Base-by-base conservation (phyloP, 2,888 invertebrate genomes). In the Drosophila greeni region DNA sequence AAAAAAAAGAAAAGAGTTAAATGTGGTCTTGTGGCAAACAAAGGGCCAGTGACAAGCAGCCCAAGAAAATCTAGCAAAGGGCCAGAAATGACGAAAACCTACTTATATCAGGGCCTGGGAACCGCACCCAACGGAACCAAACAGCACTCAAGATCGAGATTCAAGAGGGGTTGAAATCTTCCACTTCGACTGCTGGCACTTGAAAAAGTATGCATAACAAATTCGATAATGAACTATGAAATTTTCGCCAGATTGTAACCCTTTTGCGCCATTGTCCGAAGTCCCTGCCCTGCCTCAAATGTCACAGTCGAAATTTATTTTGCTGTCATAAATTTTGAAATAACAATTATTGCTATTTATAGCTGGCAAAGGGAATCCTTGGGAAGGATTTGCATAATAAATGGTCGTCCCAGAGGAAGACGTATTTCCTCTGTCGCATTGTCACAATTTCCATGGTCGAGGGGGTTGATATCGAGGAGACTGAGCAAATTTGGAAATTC, bases 151-250 rank as follows among this genome's bases (percentile, higher is more conserved):
- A 70, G 58, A 48, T 39, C 34, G n/a, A 8, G 43, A 8, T 24
- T 16, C 56, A 11, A 40, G 58, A 72, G 60, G 76, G 77, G 82
- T 81, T 70, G 81, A 54, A 34, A 11, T 42, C 42, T 42, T 49
- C 40, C 56, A 23, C 39, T 49, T 54, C 55, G 55, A 48, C 55
- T 20, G 24, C 45, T 36, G 66, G 53, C 75, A 74, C 80, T 77
- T 62, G 58, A 73, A 61, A 53, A 68, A 82, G 79, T 78, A 78
- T 77, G 87, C 87, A 86, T 86, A 86, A 86, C 86, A 86, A 87
- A 86, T 86, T 86, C 78, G 87, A 87, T 84, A 86, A 85, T 78
- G 74, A 79, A 75, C 78, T 80, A 85, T 80, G 73, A 85, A 80
- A 85, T 81, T 76, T 73, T 48, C 33, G 51, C 40, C 49, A 51